These are phyloP conservation scores for Irena cyanogastra DNA, from an alignment of 2,113 vertebrate species.

Conservation along the genomic window DNA sequence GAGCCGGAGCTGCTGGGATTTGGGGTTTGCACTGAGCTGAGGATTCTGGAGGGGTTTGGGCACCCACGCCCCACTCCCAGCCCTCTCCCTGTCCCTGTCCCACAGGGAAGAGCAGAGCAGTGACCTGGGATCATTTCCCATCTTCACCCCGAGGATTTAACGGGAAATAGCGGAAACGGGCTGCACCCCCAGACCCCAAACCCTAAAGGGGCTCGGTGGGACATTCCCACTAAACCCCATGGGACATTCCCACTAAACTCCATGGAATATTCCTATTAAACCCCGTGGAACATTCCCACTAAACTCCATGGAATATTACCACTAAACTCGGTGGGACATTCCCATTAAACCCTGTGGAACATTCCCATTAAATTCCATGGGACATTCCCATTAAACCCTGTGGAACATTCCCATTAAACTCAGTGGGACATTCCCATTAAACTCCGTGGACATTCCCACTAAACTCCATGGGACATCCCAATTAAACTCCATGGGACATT, in stretches of 20 bases:
- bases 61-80: rapidly evolving
- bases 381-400: too few relatives aligned
- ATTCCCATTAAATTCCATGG: not conserved
- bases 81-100: not conserved
- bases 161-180: rapidly evolving
- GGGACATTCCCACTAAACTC: too few relatives aligned
- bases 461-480: not conserved
- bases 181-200: not conserved
- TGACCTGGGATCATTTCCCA: not conserved
- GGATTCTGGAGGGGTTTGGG: not conserved
- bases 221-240: too few relatives aligned
- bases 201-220: too few relatives aligned
- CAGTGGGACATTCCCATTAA: not conserved
- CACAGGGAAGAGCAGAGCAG: rapidly evolving
- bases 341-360: rapidly evolving
- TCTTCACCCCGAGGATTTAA: not conserved
- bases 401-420: not conserved
- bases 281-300: too few relatives aligned
- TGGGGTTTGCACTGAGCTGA: rapidly evolving
- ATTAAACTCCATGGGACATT: not conserved
- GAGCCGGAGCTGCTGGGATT: rapidly evolving
- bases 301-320: too few relatives aligned
- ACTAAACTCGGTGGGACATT: too few relatives aligned
- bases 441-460: not conserved
- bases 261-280: too few relatives aligned